phyloP scores from a whole-genome alignment of 2,888 invertebrate species.

The Ditula angustiorana region DNA sequence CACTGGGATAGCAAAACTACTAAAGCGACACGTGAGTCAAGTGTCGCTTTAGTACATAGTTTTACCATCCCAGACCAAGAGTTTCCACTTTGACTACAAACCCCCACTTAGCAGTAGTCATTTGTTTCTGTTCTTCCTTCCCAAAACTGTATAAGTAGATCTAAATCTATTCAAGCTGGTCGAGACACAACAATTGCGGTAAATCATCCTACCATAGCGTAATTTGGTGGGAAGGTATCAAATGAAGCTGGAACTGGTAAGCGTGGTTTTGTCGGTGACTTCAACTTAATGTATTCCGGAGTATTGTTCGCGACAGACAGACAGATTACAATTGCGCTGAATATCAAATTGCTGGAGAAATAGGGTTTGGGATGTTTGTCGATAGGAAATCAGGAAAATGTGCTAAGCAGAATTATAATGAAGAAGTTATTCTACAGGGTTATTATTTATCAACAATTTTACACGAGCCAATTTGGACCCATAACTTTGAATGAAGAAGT shows the following conservation, averaged over 20 bases:
- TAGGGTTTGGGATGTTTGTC: constrained; percentile 52
- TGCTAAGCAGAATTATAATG: neutral
- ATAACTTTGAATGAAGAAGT: too few species aligned
- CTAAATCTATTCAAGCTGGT: constrained; percentile 7
- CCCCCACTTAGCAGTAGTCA: too few species aligned
- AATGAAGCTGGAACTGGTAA: constrained; percentile 50
- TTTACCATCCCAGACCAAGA: too few species aligned
- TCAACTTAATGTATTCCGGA: constrained; percentile 75
- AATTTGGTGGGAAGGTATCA: constrained; percentile 50
- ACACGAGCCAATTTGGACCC: too few species aligned
- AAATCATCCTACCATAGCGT: constrained; percentile 50
- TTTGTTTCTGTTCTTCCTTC: too few species aligned
- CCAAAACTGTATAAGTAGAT: too few species aligned
- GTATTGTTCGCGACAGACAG: constrained; percentile 76
- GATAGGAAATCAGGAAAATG: constrained; percentile 11
- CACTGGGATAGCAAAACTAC: too few species aligned
- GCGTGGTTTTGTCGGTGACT: constrained; percentile 66
- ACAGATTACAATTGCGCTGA: constrained; percentile 66
- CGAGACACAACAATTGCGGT: constrained; percentile 53
- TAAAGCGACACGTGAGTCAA: too few species aligned
- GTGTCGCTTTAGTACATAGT: too few species aligned
- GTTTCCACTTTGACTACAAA: too few species aligned
- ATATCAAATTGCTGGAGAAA: constrained; percentile 58
- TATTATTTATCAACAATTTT: too few species aligned
- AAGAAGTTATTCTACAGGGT: too few species aligned